These are phyloP conservation scores for Atrichornis clamosus DNA, from an alignment of 2,113 vertebrate genomes.

Conservation along the genomic window DNA sequence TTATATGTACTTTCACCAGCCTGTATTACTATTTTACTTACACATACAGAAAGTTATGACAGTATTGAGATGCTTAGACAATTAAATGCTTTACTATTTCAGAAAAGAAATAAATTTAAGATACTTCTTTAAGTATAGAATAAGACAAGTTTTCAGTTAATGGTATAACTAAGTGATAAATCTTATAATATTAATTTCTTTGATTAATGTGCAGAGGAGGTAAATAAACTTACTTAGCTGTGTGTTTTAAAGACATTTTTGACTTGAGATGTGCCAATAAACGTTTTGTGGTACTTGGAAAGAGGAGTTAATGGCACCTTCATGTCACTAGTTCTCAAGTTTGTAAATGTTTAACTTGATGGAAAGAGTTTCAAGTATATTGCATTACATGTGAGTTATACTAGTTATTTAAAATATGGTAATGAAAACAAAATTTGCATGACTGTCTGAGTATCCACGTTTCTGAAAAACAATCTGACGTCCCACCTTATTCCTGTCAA, in stretches of 20 bases:
- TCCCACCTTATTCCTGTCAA: background rate
- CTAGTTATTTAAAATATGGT: background rate
- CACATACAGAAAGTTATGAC: background rate
- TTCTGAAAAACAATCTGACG: background rate
- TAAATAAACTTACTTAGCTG: background rate
- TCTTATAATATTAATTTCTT: background rate
- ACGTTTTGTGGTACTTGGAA: background rate
- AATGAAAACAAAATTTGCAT: background rate
- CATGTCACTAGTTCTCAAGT: background rate
- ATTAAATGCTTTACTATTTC: background rate
- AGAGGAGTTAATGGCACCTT: background rate
- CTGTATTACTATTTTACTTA: background rate
- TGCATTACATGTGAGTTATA: background rate
- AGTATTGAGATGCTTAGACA: background rate
- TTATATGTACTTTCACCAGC: background rate
- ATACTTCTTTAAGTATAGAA: background rate
- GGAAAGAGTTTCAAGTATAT: background rate
- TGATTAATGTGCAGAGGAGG: background rate
- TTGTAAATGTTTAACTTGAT: background rate
- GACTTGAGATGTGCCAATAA: background rate
- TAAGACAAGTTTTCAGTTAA: background rate
- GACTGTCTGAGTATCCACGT: background rate
- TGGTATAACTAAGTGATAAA: background rate
- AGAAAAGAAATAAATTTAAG: background rate
- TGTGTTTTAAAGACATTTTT: background rate